Evolutionary conservation across 2,888 invertebrate species (phyloP), one percentile per base, ranked within the genome.

Genomic region (Latheticus oryzae): DNA sequence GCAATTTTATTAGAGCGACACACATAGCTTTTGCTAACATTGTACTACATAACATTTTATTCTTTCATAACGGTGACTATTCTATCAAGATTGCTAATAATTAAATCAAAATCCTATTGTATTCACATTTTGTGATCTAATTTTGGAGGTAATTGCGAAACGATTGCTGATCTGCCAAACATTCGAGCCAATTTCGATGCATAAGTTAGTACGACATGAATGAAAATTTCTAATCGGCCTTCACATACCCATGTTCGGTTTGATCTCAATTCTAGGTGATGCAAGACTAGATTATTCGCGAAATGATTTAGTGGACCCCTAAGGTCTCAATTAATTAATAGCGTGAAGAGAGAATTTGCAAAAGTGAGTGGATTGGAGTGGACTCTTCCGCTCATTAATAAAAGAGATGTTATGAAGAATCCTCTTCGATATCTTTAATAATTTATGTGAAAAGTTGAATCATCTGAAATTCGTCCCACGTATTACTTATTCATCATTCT

Each of bases 401-500:
- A 16, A 2, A 17, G 16, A 21, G 9, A 9, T 9, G 21, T 37
- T 21, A 15, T 11, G 19, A 7, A n/a, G 12, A 19, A 16, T 8
- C 13, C 13, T 16, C 12, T 26, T 13, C 16, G 38, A 21, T 4
- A 26, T 43, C 21, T 26, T 48, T 17, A 16, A 24, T 50, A 50
- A 37, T 50, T 50, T 26, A 50, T 50, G 47, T 33, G 37, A 32
- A 48, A 48, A 35, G 35, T 48, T 47, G 30, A 16, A 24, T 24
- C 26, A 28, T 28, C 21, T 13, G 19, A 17, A 16, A 28, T 32
- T 21, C 45, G 7, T 3, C 17, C 30, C 5, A 8, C 11, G 38
- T 38, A 32, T 45, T 30, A 16, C 12, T 45, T 32, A 32, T 45
- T 32, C 45, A 32, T 45, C 30, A 30, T 7, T 9, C 12, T n/a